Conservation (phyloP, 2,797 vertebrate genomes). For the Esox masquinongy region DNA sequence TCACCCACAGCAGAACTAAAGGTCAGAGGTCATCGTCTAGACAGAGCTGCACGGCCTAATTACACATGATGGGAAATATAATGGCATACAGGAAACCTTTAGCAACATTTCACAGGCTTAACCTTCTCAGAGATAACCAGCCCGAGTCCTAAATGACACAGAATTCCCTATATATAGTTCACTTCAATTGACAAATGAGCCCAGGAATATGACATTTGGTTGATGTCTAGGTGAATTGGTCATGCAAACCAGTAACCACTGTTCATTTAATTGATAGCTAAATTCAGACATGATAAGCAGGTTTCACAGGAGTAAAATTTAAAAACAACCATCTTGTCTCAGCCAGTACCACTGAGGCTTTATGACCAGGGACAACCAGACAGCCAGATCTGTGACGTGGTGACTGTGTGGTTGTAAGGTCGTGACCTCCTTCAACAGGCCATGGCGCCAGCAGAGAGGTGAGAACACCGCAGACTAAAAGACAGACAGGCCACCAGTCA, state of each 20-base stretch:
- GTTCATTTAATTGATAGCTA: not conserved
- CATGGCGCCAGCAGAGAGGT: conserved; percentile 47
- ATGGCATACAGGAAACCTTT: conserved; percentile 70
- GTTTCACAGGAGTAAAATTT: not conserved
- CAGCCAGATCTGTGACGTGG: conserved; percentile 48
- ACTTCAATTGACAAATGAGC: too few relatives aligned
- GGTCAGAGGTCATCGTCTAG: conserved; percentile 65
- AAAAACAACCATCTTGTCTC: not conserved
- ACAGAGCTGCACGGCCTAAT: conserved; percentile 72
- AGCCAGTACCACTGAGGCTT: not conserved
- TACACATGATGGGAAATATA: conserved; percentile 70
- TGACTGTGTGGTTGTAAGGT: conserved; percentile 47
- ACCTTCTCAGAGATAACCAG: conserved; percentile 62
- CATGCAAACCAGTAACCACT: not conserved
- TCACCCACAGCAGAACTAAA: conserved; percentile 46
- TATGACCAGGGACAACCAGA: conserved; percentile 13
- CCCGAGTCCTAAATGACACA: not conserved
- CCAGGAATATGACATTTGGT: too few relatives aligned
- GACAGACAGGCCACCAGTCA: conserved; percentile 61
- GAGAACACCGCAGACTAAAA: conserved; percentile 3
- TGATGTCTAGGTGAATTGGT: not conserved
- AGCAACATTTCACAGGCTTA: conserved; percentile 66
- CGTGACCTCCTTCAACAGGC: conserved; percentile 51
- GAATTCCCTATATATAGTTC: not conserved
- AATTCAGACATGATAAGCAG: not conserved